These are phyloP conservation scores for Noctilio leporinus DNA, from an alignment of 2,113 vertebrate genomes.

Conservation along the genomic window DNA sequence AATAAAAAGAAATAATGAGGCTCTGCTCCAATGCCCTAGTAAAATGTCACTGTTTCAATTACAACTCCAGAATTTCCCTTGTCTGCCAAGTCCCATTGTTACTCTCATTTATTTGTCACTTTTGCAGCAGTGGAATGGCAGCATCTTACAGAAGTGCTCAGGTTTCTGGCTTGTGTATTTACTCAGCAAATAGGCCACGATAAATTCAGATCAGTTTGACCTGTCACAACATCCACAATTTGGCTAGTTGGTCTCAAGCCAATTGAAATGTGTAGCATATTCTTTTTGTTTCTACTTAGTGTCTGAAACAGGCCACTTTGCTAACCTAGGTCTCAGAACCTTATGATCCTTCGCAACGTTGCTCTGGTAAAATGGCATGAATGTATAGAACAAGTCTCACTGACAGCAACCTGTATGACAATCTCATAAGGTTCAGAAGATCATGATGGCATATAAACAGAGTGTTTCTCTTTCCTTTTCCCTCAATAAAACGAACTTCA, in stretches of 20 bases:
- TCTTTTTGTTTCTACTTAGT: not conserved
- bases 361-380: not conserved
- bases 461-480: not conserved
- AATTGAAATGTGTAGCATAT: not conserved
- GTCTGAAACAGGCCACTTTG: not conserved
- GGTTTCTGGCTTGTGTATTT: not conserved
- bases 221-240: not conserved
- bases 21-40: conserved; percentile 41
- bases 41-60: conserved; percentile 74
- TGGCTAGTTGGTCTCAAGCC: not conserved
- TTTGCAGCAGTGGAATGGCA: not conserved
- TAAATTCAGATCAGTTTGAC: not conserved
- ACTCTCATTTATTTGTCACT: conserved; percentile 65
- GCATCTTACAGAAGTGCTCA: not conserved
- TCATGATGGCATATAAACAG: not conserved
- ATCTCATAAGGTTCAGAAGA: not conserved
- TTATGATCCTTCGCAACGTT: not conserved
- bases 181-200: not conserved
- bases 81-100: conserved; percentile 73
- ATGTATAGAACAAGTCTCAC: not conserved
- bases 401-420: not conserved
- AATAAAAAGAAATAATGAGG: conserved; percentile 75
- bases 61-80: conserved; percentile 67
- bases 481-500: not conserved
- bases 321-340: not conserved